phyloP scores from a whole-genome alignment of 2,888 invertebrate species.

The Catocala nupta region DNA sequence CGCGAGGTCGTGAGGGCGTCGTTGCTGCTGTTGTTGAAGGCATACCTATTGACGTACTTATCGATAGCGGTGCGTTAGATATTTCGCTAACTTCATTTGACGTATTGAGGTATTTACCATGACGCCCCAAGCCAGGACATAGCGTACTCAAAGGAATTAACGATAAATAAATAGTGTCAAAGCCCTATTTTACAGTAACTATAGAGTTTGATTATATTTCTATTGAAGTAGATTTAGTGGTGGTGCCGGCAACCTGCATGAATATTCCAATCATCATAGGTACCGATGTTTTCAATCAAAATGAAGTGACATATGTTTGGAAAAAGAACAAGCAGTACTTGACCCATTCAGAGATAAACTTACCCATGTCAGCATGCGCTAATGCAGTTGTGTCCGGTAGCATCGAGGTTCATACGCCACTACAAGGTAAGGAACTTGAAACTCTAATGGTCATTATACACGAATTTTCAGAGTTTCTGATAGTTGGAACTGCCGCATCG shows the following conservation, averaged over 20 bases:
- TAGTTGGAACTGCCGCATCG: not conserved
- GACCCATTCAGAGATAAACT: not conserved
- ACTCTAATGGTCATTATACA: not conserved
- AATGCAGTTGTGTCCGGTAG: too few relatives aligned
- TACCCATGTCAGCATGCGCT: not conserved
- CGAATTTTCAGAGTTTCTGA: not conserved
- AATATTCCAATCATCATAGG: constrained; percentile 7
- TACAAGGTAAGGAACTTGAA: not conserved
- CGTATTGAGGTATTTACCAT: constrained; percentile 1
- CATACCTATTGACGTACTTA: constrained; percentile 11
- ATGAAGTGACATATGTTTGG: too few relatives aligned
- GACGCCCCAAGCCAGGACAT: not conserved
- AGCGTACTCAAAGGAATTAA: constrained; percentile 7
- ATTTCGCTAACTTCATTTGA: constrained; percentile 9
- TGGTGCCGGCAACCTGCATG: constrained; percentile 10
- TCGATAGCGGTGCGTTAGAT: constrained; percentile 11
- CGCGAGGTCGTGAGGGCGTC: constrained; percentile 4
- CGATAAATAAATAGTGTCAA: not conserved
- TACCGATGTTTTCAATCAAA: constrained; percentile 15
- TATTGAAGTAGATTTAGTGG: constrained; percentile 7
- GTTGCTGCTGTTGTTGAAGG: constrained; percentile 10
- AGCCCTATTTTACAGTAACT: constrained; percentile 12
- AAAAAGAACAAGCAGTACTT: not conserved
- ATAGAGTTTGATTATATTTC: constrained; percentile 7
- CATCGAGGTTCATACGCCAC: not conserved